A percentile compares a stretch with the other conserved stretches of the same genome.
Evolutionary conservation across 2,113 vertebrate genomes (phyloP).

Genomic region (Aptenodytes patagonicus): DNA sequence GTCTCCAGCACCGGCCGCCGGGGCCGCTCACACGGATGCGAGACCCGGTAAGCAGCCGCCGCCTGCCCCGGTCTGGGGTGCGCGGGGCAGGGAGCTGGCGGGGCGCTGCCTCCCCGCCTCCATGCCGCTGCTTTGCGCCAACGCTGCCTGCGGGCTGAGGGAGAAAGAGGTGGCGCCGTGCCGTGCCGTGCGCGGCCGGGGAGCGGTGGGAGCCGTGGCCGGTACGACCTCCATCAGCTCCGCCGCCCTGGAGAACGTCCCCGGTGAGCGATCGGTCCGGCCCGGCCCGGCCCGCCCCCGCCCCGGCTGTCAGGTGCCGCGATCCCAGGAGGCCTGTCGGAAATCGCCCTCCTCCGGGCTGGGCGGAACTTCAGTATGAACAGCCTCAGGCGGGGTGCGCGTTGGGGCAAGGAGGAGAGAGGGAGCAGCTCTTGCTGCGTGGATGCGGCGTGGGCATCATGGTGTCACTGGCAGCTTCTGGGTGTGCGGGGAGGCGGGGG

Average conservation of each 20-base stretch:
- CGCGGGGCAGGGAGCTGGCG: background rate
- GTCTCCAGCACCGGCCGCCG: background rate
- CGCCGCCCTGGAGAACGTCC: background rate
- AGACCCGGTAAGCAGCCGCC: slow-evolving; percentile 3
- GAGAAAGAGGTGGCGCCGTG: background rate
- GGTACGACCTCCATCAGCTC: background rate
- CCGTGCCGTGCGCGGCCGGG: background rate
- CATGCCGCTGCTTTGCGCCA: background rate
- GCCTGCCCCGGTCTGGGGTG: background rate
- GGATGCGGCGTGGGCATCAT: background rate
- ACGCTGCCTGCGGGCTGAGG: background rate
- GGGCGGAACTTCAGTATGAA: background rate
- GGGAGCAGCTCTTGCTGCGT: background rate
- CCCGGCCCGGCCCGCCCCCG: background rate
- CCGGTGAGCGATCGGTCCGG: background rate
- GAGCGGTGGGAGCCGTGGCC: background rate
- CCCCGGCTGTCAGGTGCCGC: background rate
- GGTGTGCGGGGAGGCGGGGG: background rate
- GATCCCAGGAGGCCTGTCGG: background rate
- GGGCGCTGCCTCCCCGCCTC: background rate
- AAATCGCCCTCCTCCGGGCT: background rate
- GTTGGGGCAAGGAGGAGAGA: background rate
- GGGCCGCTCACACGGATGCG: background rate
- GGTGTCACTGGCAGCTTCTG: background rate
- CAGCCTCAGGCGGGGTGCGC: background rate